A percentile compares a stretch with the other conserved stretches of the same genome.
These are phyloP conservation scores for Ophion ventricosus DNA, from an alignment of 2,888 invertebrate species.

Conservation along the genomic window DNA sequence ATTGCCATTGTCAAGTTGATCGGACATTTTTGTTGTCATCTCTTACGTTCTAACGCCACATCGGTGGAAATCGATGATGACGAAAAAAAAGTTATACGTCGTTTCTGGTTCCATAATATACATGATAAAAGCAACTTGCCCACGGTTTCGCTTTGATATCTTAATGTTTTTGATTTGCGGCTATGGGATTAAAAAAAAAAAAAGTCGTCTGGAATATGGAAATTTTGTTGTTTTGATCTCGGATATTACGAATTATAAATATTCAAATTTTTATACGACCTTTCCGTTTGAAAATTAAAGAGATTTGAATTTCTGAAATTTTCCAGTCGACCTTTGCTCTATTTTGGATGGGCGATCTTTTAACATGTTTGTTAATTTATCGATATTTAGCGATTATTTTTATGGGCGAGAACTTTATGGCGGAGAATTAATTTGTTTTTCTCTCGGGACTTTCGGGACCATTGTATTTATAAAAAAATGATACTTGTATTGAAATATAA, in stretches of 20 bases:
- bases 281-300: neutral
- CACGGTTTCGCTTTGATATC: too few relatives aligned
- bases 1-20: neutral
- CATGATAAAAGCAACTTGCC: too few relatives aligned
- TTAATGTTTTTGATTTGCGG: neutral
- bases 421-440: neutral
- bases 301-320: neutral
- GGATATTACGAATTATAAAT: neutral
- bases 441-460: neutral
- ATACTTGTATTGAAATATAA: neutral
- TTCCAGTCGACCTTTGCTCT: conserved; percentile 12
- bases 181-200: neutral
- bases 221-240: neutral
- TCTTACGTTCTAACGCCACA: too few relatives aligned
- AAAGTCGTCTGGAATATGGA: conserved; percentile 7
- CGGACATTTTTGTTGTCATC: neutral
- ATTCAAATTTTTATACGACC: conserved; percentile 16
- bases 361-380: conserved; percentile 4
- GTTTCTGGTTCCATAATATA: too few relatives aligned
- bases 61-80: too few relatives aligned
- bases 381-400: neutral
- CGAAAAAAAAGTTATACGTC: too few relatives aligned
- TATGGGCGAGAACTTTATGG: neutral
- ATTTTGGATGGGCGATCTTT: neutral
- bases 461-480: neutral